A percentile compares a stretch with the other conserved stretches of the same genome.
phyloP scores from a whole-genome alignment of 2,888 invertebrate species.

The Dugesia japonica region DNA sequence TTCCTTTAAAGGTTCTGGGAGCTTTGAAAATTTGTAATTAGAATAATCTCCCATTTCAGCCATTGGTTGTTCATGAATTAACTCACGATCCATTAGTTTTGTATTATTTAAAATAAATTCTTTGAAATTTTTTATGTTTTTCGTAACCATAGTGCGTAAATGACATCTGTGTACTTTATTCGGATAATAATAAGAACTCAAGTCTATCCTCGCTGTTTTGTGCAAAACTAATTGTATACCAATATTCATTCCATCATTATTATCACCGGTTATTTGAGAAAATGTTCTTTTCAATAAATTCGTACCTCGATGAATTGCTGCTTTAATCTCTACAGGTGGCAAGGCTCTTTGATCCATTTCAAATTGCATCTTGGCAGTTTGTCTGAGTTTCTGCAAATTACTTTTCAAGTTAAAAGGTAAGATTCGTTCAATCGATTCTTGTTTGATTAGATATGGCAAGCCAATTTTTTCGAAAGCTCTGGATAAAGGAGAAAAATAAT shows the following conservation, averaged over 20 bases:
- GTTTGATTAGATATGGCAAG: constrained; percentile 26
- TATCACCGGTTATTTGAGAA: neutral
- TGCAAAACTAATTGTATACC: neutral
- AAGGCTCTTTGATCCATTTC: neutral
- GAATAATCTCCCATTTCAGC: constrained; percentile 33
- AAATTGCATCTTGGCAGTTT: constrained; percentile 31
- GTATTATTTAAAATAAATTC: constrained; percentile 17
- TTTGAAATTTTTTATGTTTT: constrained; percentile 26
- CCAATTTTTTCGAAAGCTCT: constrained; percentile 32
- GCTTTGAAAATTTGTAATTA: constrained; percentile 27
- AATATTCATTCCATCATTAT: neutral
- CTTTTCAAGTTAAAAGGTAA: constrained; percentile 32
- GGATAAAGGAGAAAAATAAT: constrained; percentile 29
- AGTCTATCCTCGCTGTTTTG: neutral
- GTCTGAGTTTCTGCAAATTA: constrained; percentile 32
- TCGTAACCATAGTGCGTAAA: constrained; percentile 23
- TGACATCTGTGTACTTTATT: constrained; percentile 24
- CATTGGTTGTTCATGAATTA: constrained; percentile 30
- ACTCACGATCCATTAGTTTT: neutral
- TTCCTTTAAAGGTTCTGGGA: constrained; percentile 22
- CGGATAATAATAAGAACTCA: neutral
- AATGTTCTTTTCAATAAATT: neutral
- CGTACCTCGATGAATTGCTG: neutral
- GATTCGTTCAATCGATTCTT: constrained; percentile 30
- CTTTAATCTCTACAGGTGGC: neutral